These are phyloP conservation scores for Tetragonula clypearis DNA, from an alignment of 1,140 invertebrate species.

Conservation along the genomic window DNA sequence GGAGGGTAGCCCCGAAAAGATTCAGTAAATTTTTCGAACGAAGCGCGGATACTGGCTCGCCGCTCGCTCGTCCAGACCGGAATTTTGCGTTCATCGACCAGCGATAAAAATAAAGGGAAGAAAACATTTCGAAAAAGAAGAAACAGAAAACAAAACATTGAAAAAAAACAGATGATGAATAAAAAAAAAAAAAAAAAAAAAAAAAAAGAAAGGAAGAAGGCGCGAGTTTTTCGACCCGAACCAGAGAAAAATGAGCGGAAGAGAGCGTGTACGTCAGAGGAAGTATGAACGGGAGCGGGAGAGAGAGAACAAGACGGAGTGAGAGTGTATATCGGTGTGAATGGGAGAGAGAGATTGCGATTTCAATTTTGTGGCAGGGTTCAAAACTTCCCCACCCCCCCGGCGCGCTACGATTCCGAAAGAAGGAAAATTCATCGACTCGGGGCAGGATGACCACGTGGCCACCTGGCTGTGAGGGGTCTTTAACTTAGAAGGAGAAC, in stretches of 20 bases:
- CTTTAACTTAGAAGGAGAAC: background rate
- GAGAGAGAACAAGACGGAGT: conserved; percentile 46
- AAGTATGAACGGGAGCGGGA: conserved; percentile 56
- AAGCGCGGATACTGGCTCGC: conserved; percentile 51
- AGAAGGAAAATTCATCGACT: conserved; percentile 39
- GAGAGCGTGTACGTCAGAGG: conserved; percentile 27
- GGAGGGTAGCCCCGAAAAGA: conserved; percentile 57
- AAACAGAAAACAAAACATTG: background rate
- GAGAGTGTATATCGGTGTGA: conserved; percentile 58
- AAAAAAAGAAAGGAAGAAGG: background rate
- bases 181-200: background rate
- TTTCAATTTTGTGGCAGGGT: conserved; percentile 64
- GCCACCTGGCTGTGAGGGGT: conserved; percentile 26
- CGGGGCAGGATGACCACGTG: conserved; percentile 55
- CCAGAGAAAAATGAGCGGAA: conserved; percentile 9
- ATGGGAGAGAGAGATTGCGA: conserved; percentile 55
- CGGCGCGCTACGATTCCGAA: conserved; percentile 68
- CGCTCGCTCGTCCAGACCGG: conserved; percentile 51
- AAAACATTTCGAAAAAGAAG: background rate
- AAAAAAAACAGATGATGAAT: conserved; percentile 13
- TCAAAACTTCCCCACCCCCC: conserved; percentile 53
- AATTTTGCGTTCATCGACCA: conserved; percentile 45
- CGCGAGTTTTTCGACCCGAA: conserved; percentile 19
- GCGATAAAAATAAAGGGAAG: conserved; percentile 6
- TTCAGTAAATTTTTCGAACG: conserved; percentile 50